Evolutionary conservation across 2,113 vertebrate species (phyloP).

Genomic region (Trochalopteron elliotii): DNA sequence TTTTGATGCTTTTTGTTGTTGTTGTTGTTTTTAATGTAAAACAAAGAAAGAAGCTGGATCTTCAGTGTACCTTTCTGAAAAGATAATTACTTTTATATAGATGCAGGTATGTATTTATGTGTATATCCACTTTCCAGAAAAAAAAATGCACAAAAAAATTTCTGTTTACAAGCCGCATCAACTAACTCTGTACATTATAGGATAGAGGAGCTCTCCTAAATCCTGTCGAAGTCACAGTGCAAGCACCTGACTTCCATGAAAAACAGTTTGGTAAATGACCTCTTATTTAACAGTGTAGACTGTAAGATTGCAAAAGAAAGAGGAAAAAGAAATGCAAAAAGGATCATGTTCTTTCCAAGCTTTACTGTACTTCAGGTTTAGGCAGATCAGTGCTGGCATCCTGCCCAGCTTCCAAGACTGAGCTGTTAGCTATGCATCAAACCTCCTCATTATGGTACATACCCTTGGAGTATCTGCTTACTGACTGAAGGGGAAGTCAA

Average conservation of each 20-base stretch:
- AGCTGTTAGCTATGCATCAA: neutral
- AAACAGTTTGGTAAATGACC: neutral
- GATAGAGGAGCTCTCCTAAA: neutral
- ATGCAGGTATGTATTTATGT: neutral
- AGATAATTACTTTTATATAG: neutral
- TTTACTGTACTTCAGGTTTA: neutral
- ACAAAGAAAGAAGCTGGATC: neutral
- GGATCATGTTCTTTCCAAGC: neutral
- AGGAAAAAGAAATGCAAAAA: neutral
- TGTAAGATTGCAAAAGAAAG: neutral
- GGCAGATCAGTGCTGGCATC: neutral
- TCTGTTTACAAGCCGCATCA: neutral
- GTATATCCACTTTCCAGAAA: neutral
- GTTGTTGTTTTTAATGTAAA: neutral
- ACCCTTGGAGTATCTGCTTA: neutral
- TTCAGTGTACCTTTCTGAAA: neutral
- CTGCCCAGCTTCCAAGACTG: neutral
- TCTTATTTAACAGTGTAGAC: neutral
- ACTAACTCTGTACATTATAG: neutral
- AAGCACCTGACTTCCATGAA: neutral
- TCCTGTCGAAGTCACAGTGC: neutral
- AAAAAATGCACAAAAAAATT: neutral
- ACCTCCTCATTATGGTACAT: neutral
- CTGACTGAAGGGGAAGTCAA: neutral
- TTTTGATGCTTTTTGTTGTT: neutral